Conservation (phyloP, 2,113 vertebrate species). For the Neogobius melanostomus region DNA sequence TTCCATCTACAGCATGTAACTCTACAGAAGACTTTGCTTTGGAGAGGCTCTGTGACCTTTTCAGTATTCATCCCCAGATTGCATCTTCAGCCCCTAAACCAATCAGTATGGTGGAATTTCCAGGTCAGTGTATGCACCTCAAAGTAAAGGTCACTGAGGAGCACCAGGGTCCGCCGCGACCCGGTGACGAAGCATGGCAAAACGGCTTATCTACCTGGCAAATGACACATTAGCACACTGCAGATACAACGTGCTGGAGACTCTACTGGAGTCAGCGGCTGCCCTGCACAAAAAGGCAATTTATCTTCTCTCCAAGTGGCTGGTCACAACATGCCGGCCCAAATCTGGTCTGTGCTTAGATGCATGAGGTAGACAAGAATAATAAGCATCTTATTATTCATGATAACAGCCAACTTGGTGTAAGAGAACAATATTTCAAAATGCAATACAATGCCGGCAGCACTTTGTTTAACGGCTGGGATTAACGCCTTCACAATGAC, state of each 20-base stretch:
- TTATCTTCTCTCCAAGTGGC: slow-evolving; percentile 54
- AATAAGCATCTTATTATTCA: slow-evolving; percentile 7
- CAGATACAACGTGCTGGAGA: slow-evolving; percentile 45
- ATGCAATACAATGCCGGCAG: too few species aligned
- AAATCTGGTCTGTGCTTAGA: slow-evolving; percentile 42
- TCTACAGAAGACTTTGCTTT: slow-evolving; percentile 61
- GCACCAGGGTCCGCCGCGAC: slow-evolving; percentile 46
- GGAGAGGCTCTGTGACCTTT: slow-evolving; percentile 77
- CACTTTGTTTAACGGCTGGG: too few species aligned
- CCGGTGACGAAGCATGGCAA: slow-evolving; percentile 44
- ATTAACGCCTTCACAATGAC: too few species aligned
- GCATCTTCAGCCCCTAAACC: slow-evolving; percentile 74
- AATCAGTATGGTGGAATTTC: slow-evolving; percentile 74
- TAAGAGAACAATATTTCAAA: background rate
- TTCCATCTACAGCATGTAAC: slow-evolving; percentile 65
- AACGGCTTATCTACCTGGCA: slow-evolving; percentile 67
- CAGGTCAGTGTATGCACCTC: slow-evolving; percentile 75
- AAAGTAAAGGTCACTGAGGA: slow-evolving; percentile 73
- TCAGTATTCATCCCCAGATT: slow-evolving; percentile 80
- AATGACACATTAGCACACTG: slow-evolving; percentile 63
- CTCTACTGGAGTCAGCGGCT: slow-evolving; percentile 41
- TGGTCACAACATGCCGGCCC: slow-evolving; percentile 57
- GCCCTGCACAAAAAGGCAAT: slow-evolving; percentile 36
- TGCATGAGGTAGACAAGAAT: background rate
- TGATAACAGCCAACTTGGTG: slow-evolving; percentile 2